Base-by-base conservation (phyloP, 2,113 vertebrate species). In the Cyanoramphus novaezelandiae region DNA sequence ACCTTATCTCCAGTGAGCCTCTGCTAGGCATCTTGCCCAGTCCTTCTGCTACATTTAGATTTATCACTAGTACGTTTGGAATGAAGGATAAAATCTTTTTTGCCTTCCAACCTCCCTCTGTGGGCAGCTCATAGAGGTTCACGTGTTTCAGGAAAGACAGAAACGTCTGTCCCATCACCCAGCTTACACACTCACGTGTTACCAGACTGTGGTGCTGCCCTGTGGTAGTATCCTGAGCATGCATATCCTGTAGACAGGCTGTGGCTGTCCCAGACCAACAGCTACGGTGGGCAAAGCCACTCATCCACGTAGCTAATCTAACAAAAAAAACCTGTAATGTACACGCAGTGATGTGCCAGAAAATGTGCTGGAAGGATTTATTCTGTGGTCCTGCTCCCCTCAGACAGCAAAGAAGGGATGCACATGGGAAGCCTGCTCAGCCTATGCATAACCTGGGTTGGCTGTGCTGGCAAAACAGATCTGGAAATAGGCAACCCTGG, bases 171-270 rank as follows among this genome's bases (percentile, higher is more conserved):
- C 27, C 68, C 67, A 23, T 63, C 35, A 31, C 8, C 5, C 43
- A 64, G 14, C 4, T 78, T 53, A 13, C 37, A 44, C 37, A 43
- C 15, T 43, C 41, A 21, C 11, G 13, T 0, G 0, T 50, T 50
- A 28, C 21, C n/a, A 39, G 77, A 5, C 29, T 6, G 9, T 25
- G 19, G 76, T n/a, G 46, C 53, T 90, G 79, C 39, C 43, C 43
- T 60, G 44, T 0, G 3, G 18, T 5, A 44, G 19, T 28, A 52
- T 33, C 46, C 57, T 65, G 77, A 81, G 43, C 18, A 4, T 0
- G 1, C 4, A 5, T 19, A 5, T 13, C 21, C 47, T 41, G 18
- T 4, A 80, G 35, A 53, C 11, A 2, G 4, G 13, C 63, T 27
- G 21, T 37, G 46, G 33, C 70, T 49, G 59, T 46, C 59, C 49